Evolutionary conservation across 2,113 vertebrate genomes (phyloP).

Genomic region (Aspidoscelis tigris): DNA sequence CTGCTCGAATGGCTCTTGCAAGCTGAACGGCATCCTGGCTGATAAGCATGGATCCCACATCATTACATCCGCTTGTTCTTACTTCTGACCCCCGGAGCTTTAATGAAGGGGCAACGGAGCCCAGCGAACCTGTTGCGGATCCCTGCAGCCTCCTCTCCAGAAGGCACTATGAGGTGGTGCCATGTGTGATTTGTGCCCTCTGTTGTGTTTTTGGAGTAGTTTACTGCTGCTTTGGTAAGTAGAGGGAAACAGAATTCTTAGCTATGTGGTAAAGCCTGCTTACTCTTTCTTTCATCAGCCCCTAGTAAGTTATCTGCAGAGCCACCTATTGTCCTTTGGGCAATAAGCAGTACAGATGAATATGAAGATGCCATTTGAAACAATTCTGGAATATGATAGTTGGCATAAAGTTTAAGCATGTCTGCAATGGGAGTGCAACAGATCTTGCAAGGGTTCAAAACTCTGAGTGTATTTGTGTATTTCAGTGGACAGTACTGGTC

Average conservation of each 20-base stretch:
- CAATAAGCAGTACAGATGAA: too few species aligned
- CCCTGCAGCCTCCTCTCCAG: conserved; percentile 81
- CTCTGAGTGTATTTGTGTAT: neutral
- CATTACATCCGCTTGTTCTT: conserved; percentile 59
- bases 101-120: conserved; percentile 68
- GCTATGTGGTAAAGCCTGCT: neutral
- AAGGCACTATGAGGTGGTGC: conserved; percentile 81
- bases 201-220: conserved; percentile 89
- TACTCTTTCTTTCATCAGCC: neutral
- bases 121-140: conserved; percentile 57
- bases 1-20: conserved; percentile 28
- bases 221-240: conserved; percentile 91
- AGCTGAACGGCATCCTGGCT: neutral
- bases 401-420: neutral
- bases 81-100: conserved; percentile 72
- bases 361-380: neutral
- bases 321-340: too few species aligned
- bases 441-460: too few species aligned
- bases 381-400: neutral
- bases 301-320: too few species aligned
- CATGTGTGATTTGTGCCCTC: conserved; percentile 84
- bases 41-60: conserved; percentile 56
- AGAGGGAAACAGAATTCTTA: neutral
- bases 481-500: neutral
- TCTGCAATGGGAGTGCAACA: neutral